A percentile compares a stretch with the other conserved stretches of the same genome.
Evolutionary conservation across 2,888 invertebrate species (phyloP).

Genomic region (Leptinotarsa haldemani): DNA sequence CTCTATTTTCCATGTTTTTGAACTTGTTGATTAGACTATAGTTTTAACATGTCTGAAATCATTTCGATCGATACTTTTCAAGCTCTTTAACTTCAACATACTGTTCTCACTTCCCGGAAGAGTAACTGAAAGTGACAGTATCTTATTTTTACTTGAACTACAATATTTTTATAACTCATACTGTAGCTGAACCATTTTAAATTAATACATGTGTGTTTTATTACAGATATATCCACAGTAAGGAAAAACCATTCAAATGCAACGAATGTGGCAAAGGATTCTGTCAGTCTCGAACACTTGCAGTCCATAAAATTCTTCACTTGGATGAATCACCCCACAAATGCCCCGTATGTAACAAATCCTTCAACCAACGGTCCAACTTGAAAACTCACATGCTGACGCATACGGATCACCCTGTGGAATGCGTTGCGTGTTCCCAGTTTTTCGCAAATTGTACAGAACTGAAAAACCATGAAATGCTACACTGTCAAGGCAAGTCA

Average conservation of each 20-base stretch:
- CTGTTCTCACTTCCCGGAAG: no score
- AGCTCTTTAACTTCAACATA: no score
- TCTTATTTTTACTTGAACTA: no score
- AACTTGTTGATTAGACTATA: no score
- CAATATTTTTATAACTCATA: no score
- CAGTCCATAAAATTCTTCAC: conserved; percentile 94
- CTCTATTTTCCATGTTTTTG: no score
- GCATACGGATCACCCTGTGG: conserved; percentile 77
- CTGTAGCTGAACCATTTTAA: no score
- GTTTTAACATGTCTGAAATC: no score
- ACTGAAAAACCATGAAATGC: conserved; percentile 59
- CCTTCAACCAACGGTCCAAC: conserved; percentile 93
- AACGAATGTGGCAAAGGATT: conserved; percentile 97
- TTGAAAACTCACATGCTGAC: conserved; percentile 90
- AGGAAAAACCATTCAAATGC: conserved; percentile 98
- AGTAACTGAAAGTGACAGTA: no score
- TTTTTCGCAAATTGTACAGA: conserved; percentile 60
- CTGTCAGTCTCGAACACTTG: conserved; percentile 95
- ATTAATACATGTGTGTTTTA: conserved; percentile 42
- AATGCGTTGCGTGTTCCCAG: conserved; percentile 60
- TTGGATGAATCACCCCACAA: conserved; percentile 94
- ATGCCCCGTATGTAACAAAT: conserved; percentile 87
- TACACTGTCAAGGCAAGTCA: conserved; percentile 47
- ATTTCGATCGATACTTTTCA: no score
- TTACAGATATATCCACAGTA: conserved; percentile 95